Base-by-base conservation (phyloP, 2,113 vertebrate species). In the Anarhynchus alexandrinus region DNA sequence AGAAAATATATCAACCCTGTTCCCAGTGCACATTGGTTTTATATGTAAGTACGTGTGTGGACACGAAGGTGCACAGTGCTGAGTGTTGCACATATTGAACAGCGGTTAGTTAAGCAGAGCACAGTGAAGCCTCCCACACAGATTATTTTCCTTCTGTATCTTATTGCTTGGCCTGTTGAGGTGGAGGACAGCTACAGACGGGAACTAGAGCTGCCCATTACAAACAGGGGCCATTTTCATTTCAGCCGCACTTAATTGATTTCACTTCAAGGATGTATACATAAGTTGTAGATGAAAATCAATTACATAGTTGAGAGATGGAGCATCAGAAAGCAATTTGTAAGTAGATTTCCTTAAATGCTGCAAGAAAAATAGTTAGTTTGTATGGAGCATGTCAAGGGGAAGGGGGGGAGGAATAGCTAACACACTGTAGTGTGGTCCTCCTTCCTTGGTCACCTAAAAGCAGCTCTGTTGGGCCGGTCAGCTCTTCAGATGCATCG, bases 271-370 rank as follows among this genome's bases (percentile, higher is more conserved):
- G 51, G 76, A 25, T 61, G 13, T 86, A 11, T 65, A 43, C 42
- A 8, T 42, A 86, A 79, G 21, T 72, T 83, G 34, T 62, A 86
- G 32, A 73, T 90, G 6, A 94, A 94, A 70, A 81, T 83, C 64
- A 66, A 5, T 93, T 88, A 55, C 57, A 9, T 38, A 52, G 54
- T 34, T 70, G 82, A 92, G 59, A 92, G 72, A 55, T 32, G 10
- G 57, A 85, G 29, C 58, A 65, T 90, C 23, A 66, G 58, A 77
- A 93, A 82, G 36, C 27, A 66, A 42, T 69, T 84, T 83, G 27
- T 69, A 81, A 86, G 15, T 40, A 62, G 7, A 25, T 86, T 91
- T 77, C 26, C 45, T 91, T 83, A 82, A 69, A 61, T 30, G 16
- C 34, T 62, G 13, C 21, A 43, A 80, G 25, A 69, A 82, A 69